phyloP scores from a whole-genome alignment of 2,888 invertebrate species.

The Phyllotreta striolata region DNA sequence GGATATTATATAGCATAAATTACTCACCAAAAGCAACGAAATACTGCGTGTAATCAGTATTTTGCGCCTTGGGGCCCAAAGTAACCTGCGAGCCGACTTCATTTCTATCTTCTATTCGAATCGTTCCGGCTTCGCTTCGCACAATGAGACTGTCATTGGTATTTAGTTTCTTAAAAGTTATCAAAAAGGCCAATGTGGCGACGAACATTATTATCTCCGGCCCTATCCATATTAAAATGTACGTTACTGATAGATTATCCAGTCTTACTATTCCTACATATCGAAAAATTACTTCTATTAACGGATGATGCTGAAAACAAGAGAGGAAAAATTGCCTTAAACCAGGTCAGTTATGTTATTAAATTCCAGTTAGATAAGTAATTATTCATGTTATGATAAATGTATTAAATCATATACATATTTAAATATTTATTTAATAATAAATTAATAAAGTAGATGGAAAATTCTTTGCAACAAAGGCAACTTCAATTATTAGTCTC shows the following conservation, averaged over 20 bases:
- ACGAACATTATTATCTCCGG: constrained; percentile 77
- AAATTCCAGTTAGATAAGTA: not conserved
- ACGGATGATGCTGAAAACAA: constrained; percentile 58
- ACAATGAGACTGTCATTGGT: constrained; percentile 29
- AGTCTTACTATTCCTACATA: constrained; percentile 76
- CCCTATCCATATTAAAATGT: constrained; percentile 75
- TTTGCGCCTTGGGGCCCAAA: not conserved
- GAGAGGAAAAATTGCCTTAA: constrained; percentile 6
- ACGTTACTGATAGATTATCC: constrained; percentile 66
- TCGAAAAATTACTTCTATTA: constrained; percentile 69
- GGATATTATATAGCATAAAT: not conserved
- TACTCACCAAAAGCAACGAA: constrained; percentile 37
- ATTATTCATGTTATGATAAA: too few relatives aligned
- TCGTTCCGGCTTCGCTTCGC: constrained; percentile 25
- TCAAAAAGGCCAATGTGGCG: constrained; percentile 63
- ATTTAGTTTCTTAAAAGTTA: constrained; percentile 62
- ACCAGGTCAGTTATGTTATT: not conserved
- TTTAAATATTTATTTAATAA: constrained; percentile 1
- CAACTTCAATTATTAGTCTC: too few relatives aligned
- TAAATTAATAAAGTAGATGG: too few relatives aligned
- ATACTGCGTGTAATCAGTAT: constrained; percentile 26
- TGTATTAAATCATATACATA: not conserved
- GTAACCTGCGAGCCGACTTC: constrained; percentile 11
- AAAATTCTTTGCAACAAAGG: too few relatives aligned
- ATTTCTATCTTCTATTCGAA: constrained; percentile 30